Evolutionary conservation across 2,797 vertebrate species (phyloP), one percentile per base, ranked within the genome.

Genomic region (Nannoperca australis): DNA sequence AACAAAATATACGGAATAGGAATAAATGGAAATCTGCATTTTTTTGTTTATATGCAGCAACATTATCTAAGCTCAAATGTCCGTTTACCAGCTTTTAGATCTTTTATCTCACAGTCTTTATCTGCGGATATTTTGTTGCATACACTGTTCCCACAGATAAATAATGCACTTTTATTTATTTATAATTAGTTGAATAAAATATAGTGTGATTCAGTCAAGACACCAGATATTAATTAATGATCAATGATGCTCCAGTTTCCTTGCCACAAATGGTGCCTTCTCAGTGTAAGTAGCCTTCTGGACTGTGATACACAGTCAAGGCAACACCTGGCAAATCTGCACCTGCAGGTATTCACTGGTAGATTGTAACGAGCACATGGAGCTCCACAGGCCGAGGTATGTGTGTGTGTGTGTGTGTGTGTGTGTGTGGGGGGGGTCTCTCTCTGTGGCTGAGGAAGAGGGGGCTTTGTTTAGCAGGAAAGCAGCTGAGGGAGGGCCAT

Each of bases 381-480:
- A 76, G 67, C 22, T 42, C 70, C 73, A 59, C 67, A 38, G 53
- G 55, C 64, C 1, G 24, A 27, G 24, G 24, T 27, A 2, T 27
- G 24, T 27, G 24, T 27, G 24, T 27, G 24, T 27, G 24, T 27
- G 24, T 27, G 24, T 27, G 24, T 27, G 24, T 27, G 24, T 27
- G 24, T 27, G 24, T 27, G 24, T 27, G 24, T 27, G 24, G 49
- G 24, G 22, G 34, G 34, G 64, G 65, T 17, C 17, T n/a, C 12
- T 11, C 49, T 70, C 27, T 20, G 70, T 63, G 70, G 73, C n/a
- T 13, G 69, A 12, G n/a, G 54, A 50, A 53, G 58, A 40, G 34
- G 70, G 75, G 76, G 65, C 74, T 84, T 79, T 86, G 85, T 90
- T 86, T 77, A 79, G 78, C 44, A 68, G 84, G 45, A 72, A 75